phyloP scores from a whole-genome alignment of 2,888 invertebrate genomes.

The Cataglyphis livida region DNA sequence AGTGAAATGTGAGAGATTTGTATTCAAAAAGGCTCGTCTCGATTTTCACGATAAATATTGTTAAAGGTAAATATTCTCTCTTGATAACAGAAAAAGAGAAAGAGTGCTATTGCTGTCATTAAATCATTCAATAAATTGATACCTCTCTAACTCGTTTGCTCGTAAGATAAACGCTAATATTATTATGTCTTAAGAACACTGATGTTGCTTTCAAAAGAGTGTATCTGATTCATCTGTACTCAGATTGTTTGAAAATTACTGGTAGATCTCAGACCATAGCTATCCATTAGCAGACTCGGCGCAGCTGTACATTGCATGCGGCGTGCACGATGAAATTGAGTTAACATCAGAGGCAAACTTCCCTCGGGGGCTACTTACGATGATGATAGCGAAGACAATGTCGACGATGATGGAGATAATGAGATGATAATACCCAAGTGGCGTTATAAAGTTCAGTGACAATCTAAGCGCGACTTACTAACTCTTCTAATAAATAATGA shows the following conservation, averaged over 20 bases:
- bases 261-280: not conserved
- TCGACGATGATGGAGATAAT: constrained; percentile 54
- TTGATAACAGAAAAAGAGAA: not conserved
- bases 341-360: constrained; percentile 62
- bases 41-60: not conserved
- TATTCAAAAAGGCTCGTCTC: not conserved
- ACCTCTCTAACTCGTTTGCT: not conserved
- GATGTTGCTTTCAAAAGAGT: not conserved
- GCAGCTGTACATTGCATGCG: constrained; percentile 59
- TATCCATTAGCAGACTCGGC: constrained; percentile 37
- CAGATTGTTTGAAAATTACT: not conserved
- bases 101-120: not conserved
- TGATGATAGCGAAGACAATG: constrained; percentile 32
- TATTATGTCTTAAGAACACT: not conserved
- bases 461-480: constrained; percentile 17
- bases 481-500: not conserved
- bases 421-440: constrained; percentile 52
- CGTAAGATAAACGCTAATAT: not conserved
- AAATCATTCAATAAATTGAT: not conserved
- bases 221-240: not conserved
- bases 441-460: constrained; percentile 45
- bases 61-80: not conserved
- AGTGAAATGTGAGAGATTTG: not conserved
- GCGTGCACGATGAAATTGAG: constrained; percentile 65
- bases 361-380: constrained; percentile 55